Evolutionary conservation across 2,113 vertebrate genomes (phyloP).

Genomic region (Epinephelus lanceolatus): DNA sequence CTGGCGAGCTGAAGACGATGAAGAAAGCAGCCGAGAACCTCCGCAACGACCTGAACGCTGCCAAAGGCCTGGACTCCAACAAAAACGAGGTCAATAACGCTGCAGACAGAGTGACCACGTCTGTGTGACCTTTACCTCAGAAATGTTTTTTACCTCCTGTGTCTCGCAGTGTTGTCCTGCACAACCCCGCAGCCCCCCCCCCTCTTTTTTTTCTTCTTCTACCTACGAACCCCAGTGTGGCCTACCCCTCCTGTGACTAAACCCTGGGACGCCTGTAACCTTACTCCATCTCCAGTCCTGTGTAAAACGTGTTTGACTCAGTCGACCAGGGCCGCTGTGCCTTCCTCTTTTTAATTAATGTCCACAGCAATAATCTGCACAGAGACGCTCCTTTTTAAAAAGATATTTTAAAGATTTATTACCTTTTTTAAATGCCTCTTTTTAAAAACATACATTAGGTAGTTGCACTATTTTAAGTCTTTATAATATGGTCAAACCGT

Average conservation of each 20-base stretch:
- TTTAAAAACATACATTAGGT: slow-evolving; percentile 76
- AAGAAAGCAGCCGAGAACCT: slow-evolving; percentile 97
- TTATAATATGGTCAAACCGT: slow-evolving; percentile 80
- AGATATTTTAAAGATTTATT: slow-evolving; percentile 69
- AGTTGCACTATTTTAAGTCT: slow-evolving; percentile 85
- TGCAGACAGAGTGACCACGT: slow-evolving; percentile 95
- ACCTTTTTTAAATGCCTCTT: slow-evolving; percentile 73
- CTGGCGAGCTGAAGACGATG: slow-evolving; percentile 96
- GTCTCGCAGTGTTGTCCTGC: slow-evolving; percentile 76
- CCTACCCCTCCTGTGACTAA: slow-evolving; percentile 81
- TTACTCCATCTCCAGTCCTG: slow-evolving; percentile 73
- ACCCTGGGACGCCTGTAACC: slow-evolving; percentile 75
- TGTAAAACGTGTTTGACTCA: slow-evolving; percentile 68
- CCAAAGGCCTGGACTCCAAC: slow-evolving; percentile 99
- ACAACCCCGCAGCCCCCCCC: slow-evolving; percentile 51
- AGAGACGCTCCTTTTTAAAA: slow-evolving; percentile 82
- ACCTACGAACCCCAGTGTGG: slow-evolving; percentile 65
- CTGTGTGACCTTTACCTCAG: slow-evolving; percentile 92
- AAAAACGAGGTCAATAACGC: slow-evolving; percentile 99
- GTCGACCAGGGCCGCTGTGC: slow-evolving; percentile 87
- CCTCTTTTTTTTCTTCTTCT: slow-evolving; percentile 17
- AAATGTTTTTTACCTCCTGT: slow-evolving; percentile 87
- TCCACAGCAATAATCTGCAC: slow-evolving; percentile 83
- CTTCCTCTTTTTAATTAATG: slow-evolving; percentile 86
- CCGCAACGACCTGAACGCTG: slow-evolving; percentile 95